Percentiles rank a stretch among this genome's conserved stretches.
Evolutionary conservation across 2,888 invertebrate genomes (phyloP).

Genomic region (Tiliacea citrago): DNA sequence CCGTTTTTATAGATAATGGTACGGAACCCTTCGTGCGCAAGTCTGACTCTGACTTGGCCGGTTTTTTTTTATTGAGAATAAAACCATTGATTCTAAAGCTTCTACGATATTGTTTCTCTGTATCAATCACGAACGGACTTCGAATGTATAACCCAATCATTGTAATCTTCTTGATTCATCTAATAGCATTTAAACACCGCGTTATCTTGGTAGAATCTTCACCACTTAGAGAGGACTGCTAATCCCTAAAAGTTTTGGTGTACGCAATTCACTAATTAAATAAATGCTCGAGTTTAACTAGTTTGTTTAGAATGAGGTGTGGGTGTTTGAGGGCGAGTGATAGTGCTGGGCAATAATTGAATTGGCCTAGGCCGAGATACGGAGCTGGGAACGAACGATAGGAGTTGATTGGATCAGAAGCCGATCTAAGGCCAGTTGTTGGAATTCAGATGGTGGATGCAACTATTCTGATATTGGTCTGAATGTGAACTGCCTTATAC

Average conservation of each 20-base stretch:
- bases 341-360: conserved; percentile 53
- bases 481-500: conserved; percentile 3
- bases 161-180: conserved; percentile 31
- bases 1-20: too few species aligned
- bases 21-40: too few species aligned
- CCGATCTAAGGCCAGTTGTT: conserved; percentile 9
- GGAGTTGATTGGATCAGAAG: conserved; percentile 29
- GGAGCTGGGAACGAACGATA: conserved; percentile 17
- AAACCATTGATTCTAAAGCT: too few species aligned
- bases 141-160: neutral
- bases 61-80: too few species aligned
- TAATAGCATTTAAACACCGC: conserved; percentile 29
- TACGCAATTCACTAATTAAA: conserved; percentile 74
- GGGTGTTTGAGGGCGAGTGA: conserved; percentile 55
- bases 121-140: neutral
- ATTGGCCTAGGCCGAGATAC: conserved; percentile 39
- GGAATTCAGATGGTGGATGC: neutral
- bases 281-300: conserved; percentile 74
- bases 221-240: conserved; percentile 45
- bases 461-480: conserved; percentile 1
- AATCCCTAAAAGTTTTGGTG: conserved; percentile 53
- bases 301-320: conserved; percentile 69
- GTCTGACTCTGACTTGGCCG: too few species aligned
- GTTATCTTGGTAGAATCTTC: conserved; percentile 49
- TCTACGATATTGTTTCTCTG: neutral